Base-by-base conservation (phyloP, 2,797 vertebrate species). In the Pristis pectinata region DNA sequence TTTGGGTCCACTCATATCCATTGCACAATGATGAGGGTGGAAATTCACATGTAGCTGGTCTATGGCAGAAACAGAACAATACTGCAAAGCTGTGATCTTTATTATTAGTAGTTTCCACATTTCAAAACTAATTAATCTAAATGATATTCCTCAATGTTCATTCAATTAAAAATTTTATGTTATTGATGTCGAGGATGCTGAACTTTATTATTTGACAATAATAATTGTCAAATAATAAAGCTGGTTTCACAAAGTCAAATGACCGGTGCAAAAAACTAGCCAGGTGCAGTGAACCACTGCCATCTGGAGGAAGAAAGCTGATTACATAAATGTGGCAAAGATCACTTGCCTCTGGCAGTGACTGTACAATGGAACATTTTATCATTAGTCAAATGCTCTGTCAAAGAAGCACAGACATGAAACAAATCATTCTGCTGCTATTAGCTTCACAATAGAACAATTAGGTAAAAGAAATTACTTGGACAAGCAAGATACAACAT, bases 241-340 rank as follows among this genome's bases (percentile, higher is more conserved):
- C 67, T 1, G 22, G 4, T 74, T 56, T 94, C 41, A 79, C 80
- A 82, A 80, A 94, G 95, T 95, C 94, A 77, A 61, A 94, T 59
- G 64, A 53, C 94, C 59, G 37, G n/a, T 30, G 24, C 17, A 56
- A 11, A 94, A 24, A 30, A 1, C 89, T 27, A 0, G 10, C 30
- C 0, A 27, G 76, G 30, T 83, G 61, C 80, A 24, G 0, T 19
- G 34, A 2, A 96, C 97, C 95, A 97, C 97, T 97, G 91, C 97
- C 96, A 97, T 96, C 97, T 97, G 95, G 96, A 97, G 97, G 96
- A 56, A 61, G 0, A 2, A 27, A 94, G 34, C 11, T 37, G 1
- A 59, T 30, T 27, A 17, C 3, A 76, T 34, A 34, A 79, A 94
- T n/a, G 53, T 53, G 8, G 76, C 41, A 94, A 74, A 64, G 87